Conservation (phyloP, 2,888 invertebrate genomes). For the Stictocephala bisonia region DNA sequence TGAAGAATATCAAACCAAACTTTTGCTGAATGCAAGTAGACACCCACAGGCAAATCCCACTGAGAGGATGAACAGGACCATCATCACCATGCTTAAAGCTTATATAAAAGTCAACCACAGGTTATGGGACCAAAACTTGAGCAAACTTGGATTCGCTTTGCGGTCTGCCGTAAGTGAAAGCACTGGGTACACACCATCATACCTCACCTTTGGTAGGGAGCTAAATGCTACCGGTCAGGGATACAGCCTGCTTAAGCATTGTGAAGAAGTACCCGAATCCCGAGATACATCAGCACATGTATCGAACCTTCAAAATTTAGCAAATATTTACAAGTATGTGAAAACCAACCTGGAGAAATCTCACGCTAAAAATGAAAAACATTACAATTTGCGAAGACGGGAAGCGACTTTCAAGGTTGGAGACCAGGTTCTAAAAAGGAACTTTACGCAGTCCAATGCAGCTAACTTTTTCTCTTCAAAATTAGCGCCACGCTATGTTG, state of each 20-base stretch:
- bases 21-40: slow-evolving; percentile 58
- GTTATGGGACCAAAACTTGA: slow-evolving; percentile 54
- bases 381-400: slow-evolving; percentile 40
- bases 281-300: not conserved
- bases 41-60: slow-evolving; percentile 62
- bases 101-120: slow-evolving; percentile 58
- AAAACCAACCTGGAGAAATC: not conserved
- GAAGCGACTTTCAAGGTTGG: not conserved
- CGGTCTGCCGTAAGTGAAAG: slow-evolving; percentile 53
- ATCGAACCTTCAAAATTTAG: not conserved
- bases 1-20: slow-evolving; percentile 45
- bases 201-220: slow-evolving; percentile 35
- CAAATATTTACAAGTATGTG: slow-evolving; percentile 7
- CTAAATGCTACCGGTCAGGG: not conserved
- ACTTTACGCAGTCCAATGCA: slow-evolving; percentile 48
- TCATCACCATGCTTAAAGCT: slow-evolving; percentile 61
- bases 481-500: slow-evolving; percentile 50
- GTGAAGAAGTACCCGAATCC: not conserved
- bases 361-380: not conserved
- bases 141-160: slow-evolving; percentile 54
- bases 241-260: not conserved
- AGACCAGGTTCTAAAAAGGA: slow-evolving; percentile 17
- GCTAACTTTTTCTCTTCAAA: slow-evolving; percentile 47
- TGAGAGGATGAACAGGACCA: slow-evolving; percentile 60
- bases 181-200: slow-evolving; percentile 57